A percentile compares a stretch with the other conserved stretches of the same genome.
phyloP scores from a whole-genome alignment of 2,888 invertebrate genomes.

The Mesoligia furuncula region DNA sequence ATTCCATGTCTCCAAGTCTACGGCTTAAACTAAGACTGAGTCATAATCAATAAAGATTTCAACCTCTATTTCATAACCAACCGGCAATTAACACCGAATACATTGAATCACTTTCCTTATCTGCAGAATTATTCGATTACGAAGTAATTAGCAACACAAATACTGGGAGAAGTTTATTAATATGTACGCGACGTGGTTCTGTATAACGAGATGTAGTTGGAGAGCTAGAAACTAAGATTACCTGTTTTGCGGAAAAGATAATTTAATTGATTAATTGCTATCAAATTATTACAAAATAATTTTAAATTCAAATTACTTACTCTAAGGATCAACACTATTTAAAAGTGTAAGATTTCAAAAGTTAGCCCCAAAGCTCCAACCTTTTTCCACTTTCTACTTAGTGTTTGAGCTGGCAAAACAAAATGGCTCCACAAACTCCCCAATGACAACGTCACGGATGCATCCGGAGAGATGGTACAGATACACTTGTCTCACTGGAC shows the following conservation, averaged over 20 bases:
- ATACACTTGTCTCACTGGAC: no score
- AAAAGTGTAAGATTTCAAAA: not conserved
- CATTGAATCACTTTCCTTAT: slow-evolving; percentile 52
- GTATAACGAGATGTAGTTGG: slow-evolving; percentile 6
- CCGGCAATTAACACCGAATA: slow-evolving; percentile 50
- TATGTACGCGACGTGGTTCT: slow-evolving; percentile 22
- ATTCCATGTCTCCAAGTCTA: not conserved
- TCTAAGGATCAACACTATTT: not conserved
- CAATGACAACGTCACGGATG: not conserved
- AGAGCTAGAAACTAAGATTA: slow-evolving; percentile 3
- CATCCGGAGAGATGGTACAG: not conserved
- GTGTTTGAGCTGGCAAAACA: not conserved
- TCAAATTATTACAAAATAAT: no score
- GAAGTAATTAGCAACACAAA: slow-evolving; percentile 51
- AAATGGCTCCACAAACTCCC: not conserved
- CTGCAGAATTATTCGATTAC: slow-evolving; percentile 45
- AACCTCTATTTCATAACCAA: slow-evolving; percentile 38
- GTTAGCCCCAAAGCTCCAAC: no score
- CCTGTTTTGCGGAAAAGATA: not conserved
- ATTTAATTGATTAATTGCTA: no score
- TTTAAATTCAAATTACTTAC: no score
- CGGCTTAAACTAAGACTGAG: not conserved
- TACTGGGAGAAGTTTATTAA: slow-evolving; percentile 41
- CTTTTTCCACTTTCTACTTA: not conserved
- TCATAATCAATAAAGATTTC: slow-evolving; percentile 31